Evolutionary conservation across 2,113 vertebrate genomes (phyloP), one percentile per base, ranked within the genome.

Genomic region (Ardeotis arabs): DNA sequence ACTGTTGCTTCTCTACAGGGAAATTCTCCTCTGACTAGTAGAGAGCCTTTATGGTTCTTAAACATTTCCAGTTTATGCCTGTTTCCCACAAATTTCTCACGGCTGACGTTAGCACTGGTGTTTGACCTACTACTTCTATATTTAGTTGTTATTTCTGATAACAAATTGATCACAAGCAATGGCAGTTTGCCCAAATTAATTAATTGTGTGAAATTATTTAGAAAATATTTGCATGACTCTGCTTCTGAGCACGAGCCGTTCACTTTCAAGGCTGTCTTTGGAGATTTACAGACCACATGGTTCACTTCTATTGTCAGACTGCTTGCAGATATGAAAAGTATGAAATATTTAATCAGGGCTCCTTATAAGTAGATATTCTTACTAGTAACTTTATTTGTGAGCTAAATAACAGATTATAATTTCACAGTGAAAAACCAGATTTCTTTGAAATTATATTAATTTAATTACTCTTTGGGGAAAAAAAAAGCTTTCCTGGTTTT

Each of bases 271-370:
- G 24, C 60, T 66, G 72, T 41, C 76, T 83, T 41, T 63, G 82
- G 63, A 85, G 72, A 90, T 77, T 80, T 83, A 77, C 25, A 92
- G 70, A 86, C 14, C 44, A 76, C 37, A 44, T 31, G 29, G 83
- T 58, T 90, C 67, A 62, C 24, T 90, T 50, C 39, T 58, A 7
- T 66, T 90, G 70, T 93, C 79, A 86, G 63, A 35, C 24, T 83
- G 27, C 63, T 74, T 90, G 44, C 66, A 90, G 50, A 88, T 75
- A 78, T 2, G 7, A 78, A 88, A 37, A 16, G 5, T 22, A 50
- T 62, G 23, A 80, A 94, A 77, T 84, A 89, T 69, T 88, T 83
- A 90, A n/a, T 37, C 58, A 82, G 45, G 69, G n/a, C 62, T 94
- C 49, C 56, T 75, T 84, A 15, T 47, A 78, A 84, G 52, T 44